Base-by-base conservation (phyloP, 2,113 vertebrate genomes). In the Heteronetta atricapilla region DNA sequence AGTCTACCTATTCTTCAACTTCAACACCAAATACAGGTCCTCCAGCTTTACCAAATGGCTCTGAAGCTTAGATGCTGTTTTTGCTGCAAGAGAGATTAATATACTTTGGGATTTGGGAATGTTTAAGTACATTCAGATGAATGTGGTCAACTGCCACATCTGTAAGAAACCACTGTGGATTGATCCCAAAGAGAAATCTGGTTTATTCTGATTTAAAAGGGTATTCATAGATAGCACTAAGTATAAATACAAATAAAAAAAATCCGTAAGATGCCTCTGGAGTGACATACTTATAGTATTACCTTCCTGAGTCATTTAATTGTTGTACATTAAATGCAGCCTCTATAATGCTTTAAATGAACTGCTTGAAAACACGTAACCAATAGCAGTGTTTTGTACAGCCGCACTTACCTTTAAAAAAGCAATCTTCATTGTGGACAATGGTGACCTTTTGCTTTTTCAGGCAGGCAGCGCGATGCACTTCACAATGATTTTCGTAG, bases 401-500 rank as follows among this genome's bases (percentile, higher is more conserved):
- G 75, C 17, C 6, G 1, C 0, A 6, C 97, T 97, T 98, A 99
- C 99, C 99, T 98, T 99, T 99, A 94, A 99, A 99, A 97, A 99
- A 99, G 92, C 99, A 99, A 93, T 99, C 99, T 94, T 99, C 98
- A 1, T 98, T 99, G 97, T 99, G 99, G 82, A 99, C 98, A 91
- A 99, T 99, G 97, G 98, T 99, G 48, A 99, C 97, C 97, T 98
- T 99, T 66, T 98, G 98, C 56, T 97, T 98, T 88, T 98, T 97
- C 92, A 99, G 91, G 68, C 99, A 99, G n/a, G 99, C 99, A 28
- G 99, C 98, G 53, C 98, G 97, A 94, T 99, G 99, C 28, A 99
- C 99, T 92, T 99, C 99, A 25, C 99, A 99, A 82, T 99, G 99
- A 97, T 99, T 99, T 97, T 98, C 98, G 90, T 99, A 99, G 84